A percentile compares a stretch with the other conserved stretches of the same genome.
These are phyloP conservation scores for Halesus radiatus DNA, from an alignment of 1,140 invertebrate species.

Conservation along the genomic window DNA sequence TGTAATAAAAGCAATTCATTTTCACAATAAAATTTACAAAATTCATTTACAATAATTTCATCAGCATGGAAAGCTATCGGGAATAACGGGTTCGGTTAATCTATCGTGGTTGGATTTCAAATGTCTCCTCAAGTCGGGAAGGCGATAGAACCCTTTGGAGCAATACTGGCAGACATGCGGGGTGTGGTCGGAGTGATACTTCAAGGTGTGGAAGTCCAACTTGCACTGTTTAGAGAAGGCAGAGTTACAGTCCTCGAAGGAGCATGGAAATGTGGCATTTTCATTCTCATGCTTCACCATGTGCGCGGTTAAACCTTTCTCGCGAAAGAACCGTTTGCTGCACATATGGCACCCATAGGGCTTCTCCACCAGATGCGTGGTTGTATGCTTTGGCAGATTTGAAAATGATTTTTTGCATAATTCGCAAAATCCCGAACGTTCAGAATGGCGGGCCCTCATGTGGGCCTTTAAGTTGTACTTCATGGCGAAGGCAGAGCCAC, in stretches of 20 bases:
- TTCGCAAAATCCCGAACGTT: conserved; percentile 64
- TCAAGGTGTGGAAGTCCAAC: conserved; percentile 67
- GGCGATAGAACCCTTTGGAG: conserved; percentile 64
- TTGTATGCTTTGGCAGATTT: conserved; percentile 71
- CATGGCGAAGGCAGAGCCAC: conserved; percentile 72
- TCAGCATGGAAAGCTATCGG: not conserved
- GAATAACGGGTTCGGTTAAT: not conserved
- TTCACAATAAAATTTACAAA: too few species aligned
- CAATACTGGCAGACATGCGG: conserved; percentile 66
- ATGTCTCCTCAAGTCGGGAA: conserved; percentile 65
- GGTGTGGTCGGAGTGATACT: conserved; percentile 64
- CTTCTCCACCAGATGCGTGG: conserved; percentile 79
- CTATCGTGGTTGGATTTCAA: conserved; percentile 51
- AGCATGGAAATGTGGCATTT: conserved; percentile 64
- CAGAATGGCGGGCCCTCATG: conserved; percentile 64
- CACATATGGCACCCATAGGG: conserved; percentile 74
- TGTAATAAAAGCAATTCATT: too few species aligned
- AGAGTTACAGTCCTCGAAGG: conserved; percentile 63
- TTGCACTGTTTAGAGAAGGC: conserved; percentile 65
- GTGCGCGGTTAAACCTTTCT: conserved; percentile 64
- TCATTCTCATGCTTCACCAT: conserved; percentile 66
- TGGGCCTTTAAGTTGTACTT: conserved; percentile 69
- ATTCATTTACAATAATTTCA: not conserved
- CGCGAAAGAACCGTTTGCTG: conserved; percentile 65
- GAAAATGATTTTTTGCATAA: conserved; percentile 66